A percentile compares a stretch with the other conserved stretches of the same genome.
phyloP scores from a whole-genome alignment of 2,797 vertebrate genomes.

The Arremon aurantiirostris region DNA sequence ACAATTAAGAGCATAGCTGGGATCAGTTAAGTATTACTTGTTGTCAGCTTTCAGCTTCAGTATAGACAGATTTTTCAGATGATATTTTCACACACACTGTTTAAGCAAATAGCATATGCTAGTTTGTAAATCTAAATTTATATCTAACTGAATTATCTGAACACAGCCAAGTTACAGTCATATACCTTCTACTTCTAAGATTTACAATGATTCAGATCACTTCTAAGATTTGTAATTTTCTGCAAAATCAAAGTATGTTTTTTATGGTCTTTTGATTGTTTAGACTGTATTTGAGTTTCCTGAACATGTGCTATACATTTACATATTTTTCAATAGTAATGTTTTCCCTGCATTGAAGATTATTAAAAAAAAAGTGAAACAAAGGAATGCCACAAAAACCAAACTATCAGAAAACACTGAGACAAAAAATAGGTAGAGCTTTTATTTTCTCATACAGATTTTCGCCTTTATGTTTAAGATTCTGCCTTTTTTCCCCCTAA shows the following conservation, averaged over 20 bases:
- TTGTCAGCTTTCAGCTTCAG: neutral
- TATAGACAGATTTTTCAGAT: neutral
- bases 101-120: neutral
- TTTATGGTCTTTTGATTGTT: neutral
- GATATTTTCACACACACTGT: neutral
- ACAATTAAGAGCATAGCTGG: neutral
- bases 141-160: neutral
- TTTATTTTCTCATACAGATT: neutral
- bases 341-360: neutral
- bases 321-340: neutral
- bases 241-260: neutral
- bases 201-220: neutral
- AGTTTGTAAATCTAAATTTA: neutral
- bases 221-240: neutral
- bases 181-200: neutral
- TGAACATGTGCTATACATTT: neutral
- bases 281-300: neutral
- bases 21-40: neutral
- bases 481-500: neutral
- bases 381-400: neutral
- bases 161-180: neutral
- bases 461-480: neutral
- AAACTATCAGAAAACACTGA: neutral
- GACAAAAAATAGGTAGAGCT: neutral
- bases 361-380: accelerated